phyloP scores from a whole-genome alignment of 2,888 invertebrate species.

The Aphodius sticticus region DNA sequence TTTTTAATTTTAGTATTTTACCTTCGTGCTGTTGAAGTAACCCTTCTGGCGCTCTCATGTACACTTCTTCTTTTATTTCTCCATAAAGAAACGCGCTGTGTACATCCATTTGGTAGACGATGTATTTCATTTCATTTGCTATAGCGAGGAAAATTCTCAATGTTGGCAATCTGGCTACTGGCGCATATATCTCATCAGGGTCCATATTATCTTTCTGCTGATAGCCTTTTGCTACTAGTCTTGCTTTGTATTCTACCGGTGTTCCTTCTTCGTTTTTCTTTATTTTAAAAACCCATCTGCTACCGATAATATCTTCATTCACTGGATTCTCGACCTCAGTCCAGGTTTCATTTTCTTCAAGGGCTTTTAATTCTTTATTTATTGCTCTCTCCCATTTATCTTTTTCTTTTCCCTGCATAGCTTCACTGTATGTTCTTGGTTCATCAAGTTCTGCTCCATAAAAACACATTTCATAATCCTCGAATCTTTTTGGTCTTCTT shows the following conservation, averaged over 20 bases:
- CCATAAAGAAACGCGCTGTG: constrained; percentile 6
- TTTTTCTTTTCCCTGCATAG: constrained; percentile 14
- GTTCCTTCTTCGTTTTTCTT: constrained; percentile 27
- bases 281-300: constrained; percentile 36
- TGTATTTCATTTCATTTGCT: background rate
- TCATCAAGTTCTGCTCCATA: too few relatives aligned
- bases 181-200: constrained; percentile 29
- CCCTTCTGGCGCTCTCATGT: too few relatives aligned
- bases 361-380: constrained; percentile 42
- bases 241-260: constrained; percentile 38
- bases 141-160: background rate
- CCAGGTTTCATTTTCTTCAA: constrained; percentile 43
- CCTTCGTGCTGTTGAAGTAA: too few relatives aligned
- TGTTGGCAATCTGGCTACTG: background rate
- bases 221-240: constrained; percentile 40
- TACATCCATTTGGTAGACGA: constrained; percentile 8
- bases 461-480: constrained; percentile 6
- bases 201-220: constrained; percentile 36
- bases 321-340: constrained; percentile 19
- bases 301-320: constrained; percentile 30
- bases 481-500: constrained; percentile 7
- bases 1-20: too few relatives aligned
- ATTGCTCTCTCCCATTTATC: constrained; percentile 37
- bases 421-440: constrained; percentile 9
- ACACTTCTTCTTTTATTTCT: background rate